Evolutionary conservation across 2,113 vertebrate genomes (phyloP).

Genomic region (Heteronetta atricapilla): DNA sequence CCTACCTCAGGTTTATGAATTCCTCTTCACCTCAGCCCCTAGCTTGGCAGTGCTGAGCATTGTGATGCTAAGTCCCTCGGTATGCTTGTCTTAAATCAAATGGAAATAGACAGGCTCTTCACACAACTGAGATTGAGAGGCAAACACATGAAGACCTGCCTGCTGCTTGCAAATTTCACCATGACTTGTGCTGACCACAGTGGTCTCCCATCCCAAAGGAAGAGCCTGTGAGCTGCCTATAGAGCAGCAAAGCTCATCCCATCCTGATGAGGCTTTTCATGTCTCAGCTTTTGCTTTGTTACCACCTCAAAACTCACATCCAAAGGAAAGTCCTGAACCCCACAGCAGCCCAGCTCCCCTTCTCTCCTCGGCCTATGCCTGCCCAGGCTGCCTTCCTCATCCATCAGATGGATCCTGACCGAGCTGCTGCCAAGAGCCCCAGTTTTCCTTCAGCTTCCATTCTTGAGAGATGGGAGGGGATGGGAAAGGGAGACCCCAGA

Average conservation of each 20-base stretch:
- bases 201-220: neutral
- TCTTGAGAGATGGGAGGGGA: neutral
- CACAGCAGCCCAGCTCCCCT: neutral
- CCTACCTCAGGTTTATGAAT: neutral
- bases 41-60: neutral
- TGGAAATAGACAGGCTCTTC: neutral
- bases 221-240: neutral
- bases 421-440: neutral
- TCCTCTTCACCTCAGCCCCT: neutral
- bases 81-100: neutral
- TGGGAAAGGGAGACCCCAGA: neutral
- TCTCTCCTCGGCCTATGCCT: neutral
- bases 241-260: neutral
- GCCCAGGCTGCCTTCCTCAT: neutral
- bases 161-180: neutral
- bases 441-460: neutral
- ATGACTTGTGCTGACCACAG: neutral
- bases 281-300: neutral
- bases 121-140: neutral
- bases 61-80: neutral
- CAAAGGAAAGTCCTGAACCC: neutral
- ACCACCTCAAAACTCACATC: neutral
- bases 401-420: neutral
- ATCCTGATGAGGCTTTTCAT: neutral
- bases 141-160: neutral